Evolutionary conservation across 2,888 invertebrate genomes (phyloP), one percentile per base, ranked within the genome.

Genomic region (Agelastica alni): DNA sequence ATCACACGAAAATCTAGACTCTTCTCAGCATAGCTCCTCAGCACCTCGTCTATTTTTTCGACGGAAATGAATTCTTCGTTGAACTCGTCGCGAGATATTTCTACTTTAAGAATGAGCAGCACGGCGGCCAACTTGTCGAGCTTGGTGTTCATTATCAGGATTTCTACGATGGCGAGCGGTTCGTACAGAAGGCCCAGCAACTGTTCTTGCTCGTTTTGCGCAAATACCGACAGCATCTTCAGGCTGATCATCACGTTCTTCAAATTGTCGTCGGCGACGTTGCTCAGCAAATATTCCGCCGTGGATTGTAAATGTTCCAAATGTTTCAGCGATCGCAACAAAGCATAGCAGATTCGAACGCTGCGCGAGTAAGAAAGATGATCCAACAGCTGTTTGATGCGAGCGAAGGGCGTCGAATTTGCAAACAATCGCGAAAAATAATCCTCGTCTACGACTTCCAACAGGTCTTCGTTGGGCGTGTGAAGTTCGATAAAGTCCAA

Each of bases 131-230:
- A 76, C 44, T 81, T 78, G 63, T 90, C 89, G 44, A 91, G 78
- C 70, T 87, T 88, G 0, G 86, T 87, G 70, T 94, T 93, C 93
- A 95, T 93, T 7, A 95, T 74, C 46, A 93, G 80, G 71, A 93
- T 91, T 70, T 95, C 95, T 5, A 94, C 79, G 68, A 95, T 87
- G 2, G 89, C 75, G 31, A 90, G 71, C 0, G 95, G 95, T 59
- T 82, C 82, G 39, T 83, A 82, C 13, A 88, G 80, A 14, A 90
- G 72, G 60, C 84, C 81, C 73, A 86, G 84, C 56, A 88, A 83
- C 28, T 83, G 76, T 12, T 79, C 75, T 47, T 84, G 81, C 69
- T 87, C 82, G 36, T 76, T 78, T 0, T 67, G 49, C 4, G 83
- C 81, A 47, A 90, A 79, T 65, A 83, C 81, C 1, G 83, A 77